Base-by-base conservation (phyloP, 2,888 invertebrate species). In the Gisinianus flammeolus region DNA sequence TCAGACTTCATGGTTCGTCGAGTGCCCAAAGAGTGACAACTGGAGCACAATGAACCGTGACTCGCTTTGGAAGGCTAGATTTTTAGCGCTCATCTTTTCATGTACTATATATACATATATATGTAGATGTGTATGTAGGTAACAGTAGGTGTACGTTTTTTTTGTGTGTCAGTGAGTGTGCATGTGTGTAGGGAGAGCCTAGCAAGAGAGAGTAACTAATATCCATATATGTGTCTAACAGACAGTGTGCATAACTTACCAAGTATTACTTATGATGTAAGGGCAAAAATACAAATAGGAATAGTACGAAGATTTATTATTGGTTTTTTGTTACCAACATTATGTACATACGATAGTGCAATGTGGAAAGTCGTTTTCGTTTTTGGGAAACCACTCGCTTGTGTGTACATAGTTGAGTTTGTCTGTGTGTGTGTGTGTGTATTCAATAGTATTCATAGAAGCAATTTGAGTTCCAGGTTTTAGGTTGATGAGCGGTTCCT, bases 11-110 rank as follows among this genome's bases (percentile, higher is more conserved):
- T 54, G 76, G 67, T 76, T 76, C 76, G 68, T 68, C 76, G 76
- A 68, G 56, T 68, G 28, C 76, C 68, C 56, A 76, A 76, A 67
- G 72, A 73, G 78, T 78, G 78, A 79, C 79, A 79, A 79, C 79
- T 76, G 58, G 79, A 76, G 76, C 71, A 76, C 79, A 79, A 79
- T 79, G 75, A 79, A 79, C 75, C 75, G 74, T 79, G 69, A 79
- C 79, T 70, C 52, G 76, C 68, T 76, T 67, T 56, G 67, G 68
- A 76, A 76, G 54, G 68, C 66, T 76, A 54, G 67, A 54, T 66
- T 52, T 52, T 68, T 52, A 70, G 54, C 35, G 44, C 70, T 52
- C 52, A 52, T 70, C 44, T 52, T 19, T 24, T 28, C 16, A 31
- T 30, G 30, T 3, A 67, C n/a, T 67, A 31, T 67, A 2, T 28